Evolutionary conservation across 1,140 invertebrate species (phyloP), one percentile per base, ranked within the genome.

Genomic region (Dolichoris vasculosae): DNA sequence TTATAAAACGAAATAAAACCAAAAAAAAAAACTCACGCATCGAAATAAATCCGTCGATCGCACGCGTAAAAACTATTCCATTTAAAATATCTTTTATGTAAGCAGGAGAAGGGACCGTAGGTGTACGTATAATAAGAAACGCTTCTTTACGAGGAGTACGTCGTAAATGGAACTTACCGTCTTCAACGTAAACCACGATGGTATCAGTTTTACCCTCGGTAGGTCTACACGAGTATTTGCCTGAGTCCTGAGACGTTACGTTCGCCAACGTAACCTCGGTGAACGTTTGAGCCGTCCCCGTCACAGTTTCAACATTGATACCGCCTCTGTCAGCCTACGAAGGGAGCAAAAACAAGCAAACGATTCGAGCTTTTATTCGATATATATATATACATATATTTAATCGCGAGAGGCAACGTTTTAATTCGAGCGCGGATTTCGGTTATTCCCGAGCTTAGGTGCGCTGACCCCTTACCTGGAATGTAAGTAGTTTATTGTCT

Each of bases 151-250:
- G 4, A 20, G 6, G 15, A 59, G 17, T 59, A n/a, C 13, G 26
- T 20, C 23, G 23, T 59, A 59, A 59, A 59, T 13, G 55, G 6
- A 77, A 80, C 71, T 76, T 38, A 84, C 83, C 76, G 30, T 76
- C 79, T 20, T 94, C 89, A 51, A 95, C 94, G 86, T 94, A 89
- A 83, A 95, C 89, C 82, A 91, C 89, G 79, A 95, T 91, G 26
- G 92, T 93, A 71, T 94, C 93, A 8, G 93, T 90, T 48, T 92
- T 92, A 55, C 93, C 93, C 84, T 94, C 93, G 30, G 92, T 90
- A 2, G 95, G 94, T 87, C 92, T 90, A 89, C 95, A 95, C 35
- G 94, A 94, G 88, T 95, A 95, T 88, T 94, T 95, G 8, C 94
- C 95, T 0, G 93, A 91, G 86, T 95, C 94, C 67, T 89, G 87